Percentiles rank a stretch among this genome's conserved stretches.
Conservation (phyloP, 1,140 invertebrate genomes). For the Meloidogyne floridensis region DNA sequence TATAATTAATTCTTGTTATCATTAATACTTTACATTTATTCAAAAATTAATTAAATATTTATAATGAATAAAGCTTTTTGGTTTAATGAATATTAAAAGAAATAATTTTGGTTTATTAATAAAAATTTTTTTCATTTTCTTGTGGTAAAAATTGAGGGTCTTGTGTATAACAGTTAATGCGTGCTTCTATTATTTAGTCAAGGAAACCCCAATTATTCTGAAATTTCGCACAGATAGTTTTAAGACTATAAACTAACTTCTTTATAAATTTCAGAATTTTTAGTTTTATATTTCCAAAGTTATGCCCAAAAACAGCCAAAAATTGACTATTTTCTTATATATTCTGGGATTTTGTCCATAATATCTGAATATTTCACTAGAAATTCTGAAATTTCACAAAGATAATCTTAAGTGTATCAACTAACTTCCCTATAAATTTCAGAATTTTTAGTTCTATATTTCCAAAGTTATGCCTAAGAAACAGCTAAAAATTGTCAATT, state of each 20-base stretch:
- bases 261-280: neutral
- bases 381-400: slow-evolving; percentile 6
- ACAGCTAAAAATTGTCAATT: neutral
- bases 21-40: neutral
- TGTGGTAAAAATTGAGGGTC: too few relatives aligned
- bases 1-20: neutral
- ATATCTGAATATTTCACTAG: neutral
- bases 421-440: too few relatives aligned
- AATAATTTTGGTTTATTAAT: neutral
- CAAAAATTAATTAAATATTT: slow-evolving; percentile 8
- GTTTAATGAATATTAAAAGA: neutral
- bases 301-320: neutral
- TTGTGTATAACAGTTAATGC: neutral
- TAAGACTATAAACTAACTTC: neutral
- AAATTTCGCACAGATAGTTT: neutral
- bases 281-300: neutral
- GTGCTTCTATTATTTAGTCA: neutral
- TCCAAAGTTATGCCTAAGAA: neutral
- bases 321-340: neutral
- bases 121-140: too few relatives aligned
- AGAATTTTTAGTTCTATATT: neutral
- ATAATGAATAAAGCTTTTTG: neutral
- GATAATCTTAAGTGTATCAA: too few relatives aligned
- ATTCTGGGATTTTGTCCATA: neutral
- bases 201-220: neutral